Evolutionary conservation across 2,888 invertebrate genomes (phyloP).

Genomic region (Quadroppia sp.): DNA sequence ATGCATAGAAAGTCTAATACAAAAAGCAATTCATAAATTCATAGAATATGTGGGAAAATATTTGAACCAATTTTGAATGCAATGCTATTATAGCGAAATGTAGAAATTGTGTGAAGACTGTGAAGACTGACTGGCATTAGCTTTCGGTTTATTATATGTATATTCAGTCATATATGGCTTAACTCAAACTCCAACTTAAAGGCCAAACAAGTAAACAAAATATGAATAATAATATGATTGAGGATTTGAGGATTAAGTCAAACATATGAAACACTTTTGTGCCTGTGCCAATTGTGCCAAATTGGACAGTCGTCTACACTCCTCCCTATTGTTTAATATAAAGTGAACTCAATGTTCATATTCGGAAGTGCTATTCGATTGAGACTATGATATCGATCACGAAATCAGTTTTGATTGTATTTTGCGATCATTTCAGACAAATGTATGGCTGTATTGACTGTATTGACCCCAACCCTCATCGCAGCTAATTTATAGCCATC

Average conservation of each 20-base stretch:
- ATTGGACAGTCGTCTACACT: not conserved
- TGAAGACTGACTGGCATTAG: slow-evolving; percentile 12
- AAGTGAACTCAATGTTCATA: not conserved
- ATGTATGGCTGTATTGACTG: not conserved
- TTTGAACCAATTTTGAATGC: slow-evolving; percentile 20
- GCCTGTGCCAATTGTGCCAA: not conserved
- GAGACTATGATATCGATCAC: slow-evolving; percentile 26
- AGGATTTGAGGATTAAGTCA: slow-evolving; percentile 27
- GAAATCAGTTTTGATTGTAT: slow-evolving; percentile 15
- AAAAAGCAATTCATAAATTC: no score
- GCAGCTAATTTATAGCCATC: slow-evolving; percentile 26
- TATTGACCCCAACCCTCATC: slow-evolving; percentile 23
- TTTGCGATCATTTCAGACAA: slow-evolving; percentile 32
- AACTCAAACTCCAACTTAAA: not conserved
- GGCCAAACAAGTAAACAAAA: slow-evolving; percentile 35
- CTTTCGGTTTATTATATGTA: not conserved
- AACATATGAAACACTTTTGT: not conserved
- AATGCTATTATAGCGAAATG: not conserved
- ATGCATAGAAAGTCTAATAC: no score
- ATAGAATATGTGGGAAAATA: slow-evolving; percentile 35
- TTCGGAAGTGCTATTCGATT: slow-evolving; percentile 4
- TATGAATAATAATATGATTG: slow-evolving; percentile 30
- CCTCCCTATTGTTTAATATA: slow-evolving; percentile 18
- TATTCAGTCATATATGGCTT: slow-evolving; percentile 23
- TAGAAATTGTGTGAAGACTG: slow-evolving; percentile 24